A percentile compares a stretch with the other conserved stretches of the same genome.
Conservation (phyloP, 2,797 vertebrate genomes). For the Myotis findleyi region DNA sequence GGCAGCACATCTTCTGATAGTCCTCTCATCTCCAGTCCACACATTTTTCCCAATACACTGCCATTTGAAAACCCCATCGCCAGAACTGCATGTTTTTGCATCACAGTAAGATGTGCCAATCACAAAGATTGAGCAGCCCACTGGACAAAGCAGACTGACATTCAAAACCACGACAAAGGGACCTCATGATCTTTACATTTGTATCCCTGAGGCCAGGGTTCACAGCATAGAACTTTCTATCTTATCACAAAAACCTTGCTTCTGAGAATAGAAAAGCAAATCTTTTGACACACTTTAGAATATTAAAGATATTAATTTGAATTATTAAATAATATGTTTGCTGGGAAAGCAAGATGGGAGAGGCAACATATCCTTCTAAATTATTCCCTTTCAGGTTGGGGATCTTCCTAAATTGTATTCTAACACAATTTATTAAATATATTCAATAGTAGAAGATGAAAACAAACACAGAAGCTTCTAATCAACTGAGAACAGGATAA, state of each 20-base stretch:
- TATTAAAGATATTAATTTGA: conserved; percentile 5
- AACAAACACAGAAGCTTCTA: background rate
- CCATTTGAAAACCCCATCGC: background rate
- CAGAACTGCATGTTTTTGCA: background rate
- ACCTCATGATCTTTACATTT: conserved; percentile 41
- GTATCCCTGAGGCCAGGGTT: conserved; percentile 22
- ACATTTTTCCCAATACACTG: background rate
- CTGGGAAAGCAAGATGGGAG: background rate
- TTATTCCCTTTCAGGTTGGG: background rate
- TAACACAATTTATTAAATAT: background rate
- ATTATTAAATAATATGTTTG: background rate
- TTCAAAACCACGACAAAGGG: conserved; percentile 34
- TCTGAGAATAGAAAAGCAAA: conserved; percentile 69
- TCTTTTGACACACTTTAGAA: conserved; percentile 49
- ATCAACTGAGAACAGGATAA: background rate
- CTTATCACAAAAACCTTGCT: conserved; percentile 8
- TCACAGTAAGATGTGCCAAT: conserved; percentile 35
- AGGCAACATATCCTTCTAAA: background rate
- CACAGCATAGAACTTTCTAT: background rate
- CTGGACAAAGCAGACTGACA: conserved; percentile 39
- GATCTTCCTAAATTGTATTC: background rate
- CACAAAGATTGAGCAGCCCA: conserved; percentile 50
- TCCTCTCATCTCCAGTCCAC: background rate
- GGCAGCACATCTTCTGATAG: background rate
- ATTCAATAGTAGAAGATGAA: background rate